phyloP scores from a whole-genome alignment of 2,113 vertebrate species.

The Holacanthus passer region DNA sequence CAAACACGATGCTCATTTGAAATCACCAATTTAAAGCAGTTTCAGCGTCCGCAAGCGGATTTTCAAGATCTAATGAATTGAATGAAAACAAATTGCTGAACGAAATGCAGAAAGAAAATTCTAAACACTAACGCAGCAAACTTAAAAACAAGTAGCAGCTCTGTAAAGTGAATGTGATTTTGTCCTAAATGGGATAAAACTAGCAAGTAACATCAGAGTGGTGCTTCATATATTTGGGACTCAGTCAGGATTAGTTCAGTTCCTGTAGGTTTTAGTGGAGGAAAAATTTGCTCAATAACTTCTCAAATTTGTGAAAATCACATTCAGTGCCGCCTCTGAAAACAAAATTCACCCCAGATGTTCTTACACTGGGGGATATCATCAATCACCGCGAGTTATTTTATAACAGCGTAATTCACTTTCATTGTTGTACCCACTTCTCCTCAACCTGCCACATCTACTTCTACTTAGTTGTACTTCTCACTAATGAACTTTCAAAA shows the following conservation, averaged over 20 bases:
- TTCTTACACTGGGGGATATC: constrained; percentile 42
- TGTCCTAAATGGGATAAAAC: not conserved
- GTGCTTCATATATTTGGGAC: not conserved
- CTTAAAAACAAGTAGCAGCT: not conserved
- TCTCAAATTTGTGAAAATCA: constrained; percentile 46
- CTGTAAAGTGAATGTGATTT: not conserved
- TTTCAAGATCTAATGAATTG: not conserved
- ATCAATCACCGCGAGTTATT: constrained; percentile 66
- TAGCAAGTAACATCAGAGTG: not conserved
- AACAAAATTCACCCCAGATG: constrained; percentile 31
- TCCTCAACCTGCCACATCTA: constrained; percentile 56
- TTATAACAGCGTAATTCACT: constrained; percentile 61
- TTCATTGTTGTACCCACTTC: constrained; percentile 38
- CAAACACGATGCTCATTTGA: not conserved
- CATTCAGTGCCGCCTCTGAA: constrained; percentile 30
- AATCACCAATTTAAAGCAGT: not conserved
- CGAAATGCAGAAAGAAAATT: not conserved
- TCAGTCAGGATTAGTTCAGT: not conserved
- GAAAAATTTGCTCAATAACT: constrained; percentile 41
- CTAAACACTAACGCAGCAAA: not conserved
- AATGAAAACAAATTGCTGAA: not conserved
- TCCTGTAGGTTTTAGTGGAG: constrained; percentile 32
- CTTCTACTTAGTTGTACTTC: constrained; percentile 55
- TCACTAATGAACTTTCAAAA: constrained; percentile 55
- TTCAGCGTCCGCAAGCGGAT: not conserved